Conservation (phyloP, 2,888 invertebrate genomes). For the Drosophila sordidapex region DNA sequence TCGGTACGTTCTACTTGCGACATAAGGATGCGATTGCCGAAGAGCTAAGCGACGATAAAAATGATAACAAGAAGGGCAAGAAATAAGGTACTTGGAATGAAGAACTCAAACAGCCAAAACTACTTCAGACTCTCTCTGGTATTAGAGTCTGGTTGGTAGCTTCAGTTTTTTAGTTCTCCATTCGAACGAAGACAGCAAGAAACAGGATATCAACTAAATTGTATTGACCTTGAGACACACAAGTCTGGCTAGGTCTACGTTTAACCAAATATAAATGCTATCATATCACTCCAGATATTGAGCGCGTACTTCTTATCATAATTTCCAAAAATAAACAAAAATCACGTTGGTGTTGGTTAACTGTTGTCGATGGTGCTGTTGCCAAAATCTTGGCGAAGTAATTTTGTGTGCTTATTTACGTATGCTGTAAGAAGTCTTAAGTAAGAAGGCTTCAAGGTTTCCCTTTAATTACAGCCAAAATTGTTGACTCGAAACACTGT, state of each 20-base stretch:
- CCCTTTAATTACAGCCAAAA: constrained; percentile 40
- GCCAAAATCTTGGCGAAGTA: constrained; percentile 31
- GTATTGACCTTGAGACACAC: not conserved
- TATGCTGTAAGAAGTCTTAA: not conserved
- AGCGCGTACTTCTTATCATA: constrained; percentile 23
- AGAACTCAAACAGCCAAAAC: not conserved
- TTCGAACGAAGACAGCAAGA: not conserved
- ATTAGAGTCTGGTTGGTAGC: not conserved
- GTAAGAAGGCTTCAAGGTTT: constrained; percentile 17
- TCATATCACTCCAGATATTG: not conserved
- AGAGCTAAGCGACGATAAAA: not conserved
- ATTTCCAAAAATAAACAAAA: constrained; percentile 23
- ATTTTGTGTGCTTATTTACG: constrained; percentile 3
- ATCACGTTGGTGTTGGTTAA: constrained; percentile 10
- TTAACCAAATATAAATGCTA: not conserved
- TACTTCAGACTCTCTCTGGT: not conserved
- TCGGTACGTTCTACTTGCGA: not conserved
- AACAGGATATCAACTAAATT: not conserved
- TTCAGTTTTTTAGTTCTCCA: not conserved
- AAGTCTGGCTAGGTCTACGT: not conserved
- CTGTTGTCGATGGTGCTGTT: constrained; percentile 23
- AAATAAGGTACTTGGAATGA: not conserved
- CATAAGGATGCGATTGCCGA: not conserved
- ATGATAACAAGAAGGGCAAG: not conserved
- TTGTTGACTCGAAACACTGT: constrained; percentile 43